phyloP scores from a whole-genome alignment of 1,140 invertebrate genomes.

The Nymphalis io region DNA sequence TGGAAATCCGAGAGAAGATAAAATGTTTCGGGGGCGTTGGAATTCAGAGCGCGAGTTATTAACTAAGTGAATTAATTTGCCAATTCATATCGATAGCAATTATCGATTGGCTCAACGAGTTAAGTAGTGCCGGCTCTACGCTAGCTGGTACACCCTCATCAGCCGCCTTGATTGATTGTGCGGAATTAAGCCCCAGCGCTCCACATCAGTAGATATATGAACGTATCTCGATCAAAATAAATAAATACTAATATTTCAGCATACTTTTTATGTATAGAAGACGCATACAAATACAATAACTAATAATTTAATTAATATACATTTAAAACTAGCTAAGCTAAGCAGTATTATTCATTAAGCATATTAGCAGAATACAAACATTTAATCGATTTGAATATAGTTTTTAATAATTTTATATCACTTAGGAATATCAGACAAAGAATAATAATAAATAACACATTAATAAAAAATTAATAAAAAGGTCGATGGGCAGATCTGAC shows the following conservation, averaged over 20 bases:
- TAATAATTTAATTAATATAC: too few relatives aligned
- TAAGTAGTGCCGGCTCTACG: slow-evolving; percentile 54
- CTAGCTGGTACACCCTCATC: slow-evolving; percentile 58
- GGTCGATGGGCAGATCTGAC: too few relatives aligned
- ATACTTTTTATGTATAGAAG: neutral
- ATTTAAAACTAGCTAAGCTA: too few relatives aligned
- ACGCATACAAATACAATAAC: too few relatives aligned
- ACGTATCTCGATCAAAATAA: neutral
- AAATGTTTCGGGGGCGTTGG: slow-evolving; percentile 54
- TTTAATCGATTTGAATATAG: too few relatives aligned
- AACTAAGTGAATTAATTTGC: slow-evolving; percentile 61
- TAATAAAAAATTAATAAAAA: too few relatives aligned
- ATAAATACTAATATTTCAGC: slow-evolving; percentile 2
- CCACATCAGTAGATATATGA: slow-evolving; percentile 27
- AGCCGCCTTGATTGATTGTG: slow-evolving; percentile 70
- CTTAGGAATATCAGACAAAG: too few relatives aligned
- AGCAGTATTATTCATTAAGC: too few relatives aligned
- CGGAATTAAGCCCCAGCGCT: slow-evolving; percentile 61
- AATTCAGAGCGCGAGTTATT: slow-evolving; percentile 46
- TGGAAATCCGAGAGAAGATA: slow-evolving; percentile 65
- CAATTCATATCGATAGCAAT: slow-evolving; percentile 56
- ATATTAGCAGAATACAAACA: too few relatives aligned
- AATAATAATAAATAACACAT: too few relatives aligned
- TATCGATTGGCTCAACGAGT: slow-evolving; percentile 58
- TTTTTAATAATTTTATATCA: too few relatives aligned